Base-by-base conservation (phyloP, 2,888 invertebrate genomes). In the Drosophila dives region DNA sequence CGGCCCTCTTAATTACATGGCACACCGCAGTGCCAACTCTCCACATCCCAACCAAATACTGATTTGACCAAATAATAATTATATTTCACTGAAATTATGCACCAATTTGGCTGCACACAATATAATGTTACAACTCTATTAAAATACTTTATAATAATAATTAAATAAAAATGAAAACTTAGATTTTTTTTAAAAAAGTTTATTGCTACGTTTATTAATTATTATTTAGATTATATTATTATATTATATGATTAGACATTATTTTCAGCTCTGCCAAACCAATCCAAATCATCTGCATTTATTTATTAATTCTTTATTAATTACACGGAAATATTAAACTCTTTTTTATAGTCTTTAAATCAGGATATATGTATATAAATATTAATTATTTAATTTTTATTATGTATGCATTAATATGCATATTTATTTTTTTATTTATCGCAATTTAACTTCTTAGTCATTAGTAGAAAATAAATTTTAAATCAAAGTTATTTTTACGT, bases 1-100 rank as follows among this genome's bases (percentile, higher is more conserved):
- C 82, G 58, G 73, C 63, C 74, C 72, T 75, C 89, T 77, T 89
- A 90, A 89, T 89, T 90, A 84, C 76, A 86, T 53, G 61, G 53
- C 55, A 26, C 26, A 26, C 63, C 53, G 55, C 71, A 74, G 68
- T 49, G 33, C 12, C 26, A 33, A 10, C 38, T 29, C 10, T 32
- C 20, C 8, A 12, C 56, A 15, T 23, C 15, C 17, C 32, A 23
- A 12, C 23, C 29, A 12, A 12, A 29, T 12, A 54, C 56, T 66
- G 70, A 69, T 65, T 84, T 66, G 61, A 67, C 63, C 53, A 67
- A 64, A 74, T 74, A 75, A 62, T 61, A 73, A 77, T n/a, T n/a
- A n/a, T n/a, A n/a, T n/a, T n/a, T n/a, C n/a, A 53, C 36, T 36
- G 10, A 36, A 56, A 61, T 23, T 48, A 26, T 29, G 45, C 32